These are phyloP conservation scores for Ectemnius lituratus DNA, from an alignment of 2,888 invertebrate species.

Conservation along the genomic window DNA sequence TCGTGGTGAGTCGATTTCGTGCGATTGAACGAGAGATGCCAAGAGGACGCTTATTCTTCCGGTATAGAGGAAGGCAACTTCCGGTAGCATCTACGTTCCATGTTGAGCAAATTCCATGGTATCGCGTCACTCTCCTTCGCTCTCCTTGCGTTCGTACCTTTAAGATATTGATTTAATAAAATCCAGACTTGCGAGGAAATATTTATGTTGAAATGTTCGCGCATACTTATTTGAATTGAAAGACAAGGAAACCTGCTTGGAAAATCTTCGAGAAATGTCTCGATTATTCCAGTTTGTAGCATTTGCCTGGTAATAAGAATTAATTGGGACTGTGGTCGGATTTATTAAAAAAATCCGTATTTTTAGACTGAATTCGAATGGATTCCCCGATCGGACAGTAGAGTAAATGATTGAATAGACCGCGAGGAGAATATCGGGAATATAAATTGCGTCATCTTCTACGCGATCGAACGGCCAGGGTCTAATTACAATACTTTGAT, in stretches of 20 bases:
- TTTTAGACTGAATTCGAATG: not conserved
- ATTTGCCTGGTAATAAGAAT: too few species aligned
- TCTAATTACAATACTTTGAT: too few species aligned
- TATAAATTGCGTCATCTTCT: too few species aligned
- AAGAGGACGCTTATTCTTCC: conserved; percentile 1
- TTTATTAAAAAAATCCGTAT: too few species aligned
- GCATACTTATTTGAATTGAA: not conserved
- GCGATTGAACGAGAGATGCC: not conserved
- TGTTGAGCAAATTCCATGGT: conserved; percentile 4
- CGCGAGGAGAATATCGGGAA: too few species aligned
- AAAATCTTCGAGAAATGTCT: too few species aligned
- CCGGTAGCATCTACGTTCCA: not conserved
- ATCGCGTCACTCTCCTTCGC: not conserved
- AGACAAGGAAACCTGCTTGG: too few species aligned
- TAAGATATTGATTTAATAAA: conserved; percentile 25
- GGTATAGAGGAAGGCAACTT: conserved; percentile 18
- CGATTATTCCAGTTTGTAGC: too few species aligned
- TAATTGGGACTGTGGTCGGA: too few species aligned
- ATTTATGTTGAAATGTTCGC: not conserved
- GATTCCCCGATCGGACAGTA: too few species aligned
- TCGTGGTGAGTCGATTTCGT: not conserved
- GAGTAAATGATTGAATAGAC: too few species aligned
- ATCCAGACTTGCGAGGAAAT: not conserved
- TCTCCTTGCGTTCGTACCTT: not conserved
- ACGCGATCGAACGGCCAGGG: too few species aligned